Evolutionary conservation across 2,888 invertebrate genomes (phyloP).

Genomic region (Esperia sulphurella): DNA sequence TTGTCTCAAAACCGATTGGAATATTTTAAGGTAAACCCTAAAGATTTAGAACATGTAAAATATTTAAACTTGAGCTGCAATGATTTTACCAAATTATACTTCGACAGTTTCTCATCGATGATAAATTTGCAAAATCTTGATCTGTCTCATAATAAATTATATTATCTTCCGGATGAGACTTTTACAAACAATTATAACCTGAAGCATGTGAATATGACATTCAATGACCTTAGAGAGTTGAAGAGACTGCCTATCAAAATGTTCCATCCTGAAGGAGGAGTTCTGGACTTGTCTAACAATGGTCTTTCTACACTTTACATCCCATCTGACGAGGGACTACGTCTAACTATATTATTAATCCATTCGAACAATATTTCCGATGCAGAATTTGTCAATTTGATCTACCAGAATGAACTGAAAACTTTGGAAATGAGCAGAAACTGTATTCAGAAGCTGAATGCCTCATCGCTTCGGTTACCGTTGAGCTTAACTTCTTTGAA

Average conservation of each 20-base stretch:
- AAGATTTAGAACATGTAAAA: constrained; percentile 42
- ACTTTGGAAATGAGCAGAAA: constrained; percentile 51
- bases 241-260: constrained; percentile 42
- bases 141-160: constrained; percentile 51
- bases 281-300: constrained; percentile 61
- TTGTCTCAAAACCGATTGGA: constrained; percentile 52
- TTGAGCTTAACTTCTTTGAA: constrained; percentile 34
- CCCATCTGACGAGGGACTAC: constrained; percentile 43
- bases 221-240: constrained; percentile 43
- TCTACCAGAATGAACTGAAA: constrained; percentile 40
- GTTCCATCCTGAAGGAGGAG: constrained; percentile 56
- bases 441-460: constrained; percentile 38
- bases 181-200: constrained; percentile 46
- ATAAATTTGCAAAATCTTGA: constrained; percentile 58
- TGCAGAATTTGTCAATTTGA: constrained; percentile 37
- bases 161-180: constrained; percentile 46
- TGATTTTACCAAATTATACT: constrained; percentile 39
- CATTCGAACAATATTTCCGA: constrained; percentile 55
- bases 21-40: constrained; percentile 44
- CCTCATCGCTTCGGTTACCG: constrained; percentile 47
- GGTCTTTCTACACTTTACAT: constrained; percentile 41
- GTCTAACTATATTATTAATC: constrained; percentile 40
- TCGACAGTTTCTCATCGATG: constrained; percentile 52
- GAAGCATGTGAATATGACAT: constrained; percentile 53
- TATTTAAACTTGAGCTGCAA: constrained; percentile 60